Base-by-base conservation (phyloP, 2,888 invertebrate species). In the Pachydiplax longipennis region DNA sequence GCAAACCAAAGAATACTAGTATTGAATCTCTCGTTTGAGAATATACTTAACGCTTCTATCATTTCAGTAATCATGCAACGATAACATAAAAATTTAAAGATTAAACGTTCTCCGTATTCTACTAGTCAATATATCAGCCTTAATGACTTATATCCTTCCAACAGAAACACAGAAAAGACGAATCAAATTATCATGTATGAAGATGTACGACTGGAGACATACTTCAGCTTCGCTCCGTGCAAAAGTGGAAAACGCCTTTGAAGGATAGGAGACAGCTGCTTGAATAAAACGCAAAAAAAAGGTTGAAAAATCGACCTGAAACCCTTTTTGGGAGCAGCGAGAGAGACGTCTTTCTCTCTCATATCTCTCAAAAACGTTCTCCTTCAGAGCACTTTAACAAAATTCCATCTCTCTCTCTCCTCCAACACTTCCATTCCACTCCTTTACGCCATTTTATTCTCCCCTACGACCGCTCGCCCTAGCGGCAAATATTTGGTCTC, bases 401-500 rank as follows among this genome's bases (percentile, higher is more conserved):
- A 73, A 73, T 73, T 73, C 73, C 73, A 73, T 73, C 73, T 73
- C 73, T 73, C 31, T 10, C 31, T 31, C 25, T 73, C 31, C 31
- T 22, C 65, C 22, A 13, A 73, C 31, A 31, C 73, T 73, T 73
- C 73, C 73, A 73, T 73, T 73, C 73, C 73, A 73, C 31, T 73
- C 73, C 73, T 73, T 73, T 73, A 25, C 73, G 73, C 73, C 73
- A 73, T 73, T 73, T 73, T 73, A 25, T 31, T 73, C 73, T 73
- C 73, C 31, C 31, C 73, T 73, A 73, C 73, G 73, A 73, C 73
- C 73, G 73, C 73, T 73, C 73, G 73, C 73, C 73, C 73, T 73
- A 73, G 73, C 73, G 73, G 73, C 73, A 73, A 73, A 73, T 73
- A 73, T 73, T 73, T 73, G 73, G 73, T 73, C 73, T 73, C 73